Conservation (phyloP, 2,113 vertebrate species). For the Aphyosemion australe region DNA sequence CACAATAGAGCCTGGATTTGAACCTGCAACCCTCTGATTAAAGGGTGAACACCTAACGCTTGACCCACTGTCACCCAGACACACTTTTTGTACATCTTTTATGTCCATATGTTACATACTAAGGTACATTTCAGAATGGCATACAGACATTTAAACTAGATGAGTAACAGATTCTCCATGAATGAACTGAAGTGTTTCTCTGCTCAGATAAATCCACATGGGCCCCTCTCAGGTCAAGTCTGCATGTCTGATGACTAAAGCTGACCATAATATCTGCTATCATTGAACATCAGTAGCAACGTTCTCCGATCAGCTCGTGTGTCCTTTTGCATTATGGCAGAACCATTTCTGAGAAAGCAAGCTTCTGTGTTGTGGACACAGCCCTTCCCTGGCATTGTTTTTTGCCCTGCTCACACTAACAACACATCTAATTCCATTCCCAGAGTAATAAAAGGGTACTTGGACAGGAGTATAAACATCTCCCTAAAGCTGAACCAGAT, state of each 20-base stretch:
- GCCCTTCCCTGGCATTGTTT: constrained; percentile 65
- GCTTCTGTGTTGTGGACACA: constrained; percentile 20
- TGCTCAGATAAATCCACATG: not conserved
- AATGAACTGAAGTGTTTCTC: no score
- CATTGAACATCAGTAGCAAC: not conserved
- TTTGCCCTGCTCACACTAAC: constrained; percentile 78
- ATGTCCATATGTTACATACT: no score
- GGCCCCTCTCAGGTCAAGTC: constrained; percentile 29
- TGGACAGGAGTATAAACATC: constrained; percentile 79
- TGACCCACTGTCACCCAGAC: no score
- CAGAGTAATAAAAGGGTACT: constrained; percentile 77
- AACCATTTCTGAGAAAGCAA: constrained; percentile 19
- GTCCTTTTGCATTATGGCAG: not conserved
- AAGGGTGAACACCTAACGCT: no score
- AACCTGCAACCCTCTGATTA: no score
- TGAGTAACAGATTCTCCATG: no score
- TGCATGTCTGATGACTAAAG: constrained; percentile 27
- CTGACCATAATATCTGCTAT: not conserved
- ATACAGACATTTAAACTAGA: no score
- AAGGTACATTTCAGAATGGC: no score
- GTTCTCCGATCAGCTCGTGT: not conserved
- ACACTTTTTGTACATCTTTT: no score
- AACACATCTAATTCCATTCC: constrained; percentile 81
- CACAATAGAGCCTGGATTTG: no score
- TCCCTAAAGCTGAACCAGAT: constrained; percentile 75